Evolutionary conservation across 1,140 invertebrate species (phyloP), one percentile per base, ranked within the genome.

Genomic region (Lethrus apterus): DNA sequence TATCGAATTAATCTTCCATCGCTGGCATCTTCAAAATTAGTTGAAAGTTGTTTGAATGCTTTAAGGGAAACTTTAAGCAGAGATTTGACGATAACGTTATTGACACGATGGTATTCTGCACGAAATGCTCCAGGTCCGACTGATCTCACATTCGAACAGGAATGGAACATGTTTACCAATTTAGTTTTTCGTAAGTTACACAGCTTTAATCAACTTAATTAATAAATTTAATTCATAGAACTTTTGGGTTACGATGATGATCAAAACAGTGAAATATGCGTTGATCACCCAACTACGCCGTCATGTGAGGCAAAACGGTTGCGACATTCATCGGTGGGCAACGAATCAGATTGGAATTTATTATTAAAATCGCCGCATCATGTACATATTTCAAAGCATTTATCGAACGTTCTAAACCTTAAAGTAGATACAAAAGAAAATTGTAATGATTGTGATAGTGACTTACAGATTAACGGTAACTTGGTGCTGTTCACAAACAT

Each of bases 121-220:
- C 71, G 89, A 34, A 94, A 94, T 74, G 83, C 88, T 3, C 87
- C 89, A 0, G 90, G 90, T 0, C 81, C 84, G 0, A 77, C 84
- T 53, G 82, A 91, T 55, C 74, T 88, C 32, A 83, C 81, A 21
- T 76, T 78, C 0, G 73, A 78, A 51, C 78, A 85, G 51, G 91
- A 95, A 67, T 92, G 90, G 88, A 71, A 77, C 3, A 74, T 89
- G 54, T 94, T 96, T 65, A 74, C 79, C 2, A 64, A 69, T 9
- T 68, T 82, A 14, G 60, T 86, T 1, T 73, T 78, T 35, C 76
- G 77, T 50, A 67, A 57, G 49, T 40, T 31, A n/a, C 3, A 23
- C 17, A n/a, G 44, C 20, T 21, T 31, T 9, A 15, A 10, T 45
- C 24, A 4, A 35, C 9, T 4, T n/a, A 21, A 42, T 19, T 11